Evolutionary conservation across 2,113 vertebrate genomes (phyloP).

Genomic region (Fulmarus glacialis): DNA sequence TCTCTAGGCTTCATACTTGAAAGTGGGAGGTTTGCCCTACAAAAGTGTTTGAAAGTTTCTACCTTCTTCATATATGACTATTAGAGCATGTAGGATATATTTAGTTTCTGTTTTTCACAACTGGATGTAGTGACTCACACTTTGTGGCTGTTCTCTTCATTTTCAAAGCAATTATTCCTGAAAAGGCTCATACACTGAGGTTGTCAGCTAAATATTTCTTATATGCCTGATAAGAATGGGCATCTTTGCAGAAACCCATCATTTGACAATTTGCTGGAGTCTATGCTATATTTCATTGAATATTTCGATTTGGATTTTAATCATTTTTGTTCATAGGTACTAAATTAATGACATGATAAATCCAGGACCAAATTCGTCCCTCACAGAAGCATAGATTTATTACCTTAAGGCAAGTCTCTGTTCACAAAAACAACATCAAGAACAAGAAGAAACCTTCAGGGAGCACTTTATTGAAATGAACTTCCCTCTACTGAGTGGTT

Average conservation of each 20-base stretch:
- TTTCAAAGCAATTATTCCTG: conserved; percentile 25
- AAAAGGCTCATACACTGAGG: not conserved
- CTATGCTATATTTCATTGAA: not conserved
- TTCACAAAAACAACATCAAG: not conserved
- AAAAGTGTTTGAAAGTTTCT: conserved; percentile 18
- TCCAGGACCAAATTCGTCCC: not conserved
- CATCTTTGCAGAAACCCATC: not conserved
- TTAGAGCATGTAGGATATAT: not conserved
- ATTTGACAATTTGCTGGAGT: not conserved
- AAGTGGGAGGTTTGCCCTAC: not conserved
- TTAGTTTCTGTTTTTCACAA: conserved; percentile 27
- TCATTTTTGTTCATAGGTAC: not conserved
- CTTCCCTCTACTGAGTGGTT: not conserved
- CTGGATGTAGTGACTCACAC: conserved; percentile 15
- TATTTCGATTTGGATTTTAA: not conserved
- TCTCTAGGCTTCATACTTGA: not conserved
- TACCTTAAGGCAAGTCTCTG: not conserved
- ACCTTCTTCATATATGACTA: not conserved
- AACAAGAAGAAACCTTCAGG: not conserved
- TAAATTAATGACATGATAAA: not conserved
- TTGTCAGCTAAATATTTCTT: conserved; percentile 42
- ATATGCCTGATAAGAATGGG: not conserved
- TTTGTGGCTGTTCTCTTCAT: not conserved
- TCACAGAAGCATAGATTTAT: not conserved
- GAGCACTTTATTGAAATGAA: not conserved